Base-by-base conservation (phyloP, 2,888 invertebrate species). In the Microctonus aethiopoides region DNA sequence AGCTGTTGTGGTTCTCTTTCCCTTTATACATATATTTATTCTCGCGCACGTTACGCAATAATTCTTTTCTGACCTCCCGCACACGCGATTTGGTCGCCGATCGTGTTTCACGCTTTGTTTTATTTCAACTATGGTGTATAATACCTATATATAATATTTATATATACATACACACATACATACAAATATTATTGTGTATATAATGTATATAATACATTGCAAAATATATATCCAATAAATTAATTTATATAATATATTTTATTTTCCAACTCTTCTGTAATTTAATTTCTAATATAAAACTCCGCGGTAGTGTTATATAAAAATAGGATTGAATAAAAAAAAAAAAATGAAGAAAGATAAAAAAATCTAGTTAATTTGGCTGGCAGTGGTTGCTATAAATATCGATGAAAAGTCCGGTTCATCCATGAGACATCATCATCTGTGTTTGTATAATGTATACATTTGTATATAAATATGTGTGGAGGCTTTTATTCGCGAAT, bases 81-180 rank as follows among this genome's bases (percentile, higher is more conserved):
- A 61, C 67, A 67, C 59, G 67, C 67, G 67, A 67, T 67, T 60
- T 60, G 63, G 60, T n/a, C 46, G 60, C 67, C 24, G 52, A 52
- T 61, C 36, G 67, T 67, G 36, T 61, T 59, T 52, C 39, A 39
- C 36, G 52, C 36, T 52, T 61, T 67, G 60, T 61, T 67, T n/a
- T 46, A 59, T n/a, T 24, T 36, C 46, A 51, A 34, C 32, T 46
- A 16, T n/a, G n/a, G n/a, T n/a, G n/a, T n/a, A n/a, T n/a, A n/a
- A n/a, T 32, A 6, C 20, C 10, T 6, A 16, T 59, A 46, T 59
- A 16, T 34, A 46, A 59, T 59, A 34, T 34, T 32, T 46, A 46
- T 20, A 59, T 26, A 0, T n/a, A 32, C 4, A 26, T n/a, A 39
- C n/a, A 39, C n/a, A n/a, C 16, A 36, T 16, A 16, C 4, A 16